Evolutionary conservation across 2,888 invertebrate genomes (phyloP), one percentile per base, ranked within the genome.

Genomic region (Erebia aethiops): DNA sequence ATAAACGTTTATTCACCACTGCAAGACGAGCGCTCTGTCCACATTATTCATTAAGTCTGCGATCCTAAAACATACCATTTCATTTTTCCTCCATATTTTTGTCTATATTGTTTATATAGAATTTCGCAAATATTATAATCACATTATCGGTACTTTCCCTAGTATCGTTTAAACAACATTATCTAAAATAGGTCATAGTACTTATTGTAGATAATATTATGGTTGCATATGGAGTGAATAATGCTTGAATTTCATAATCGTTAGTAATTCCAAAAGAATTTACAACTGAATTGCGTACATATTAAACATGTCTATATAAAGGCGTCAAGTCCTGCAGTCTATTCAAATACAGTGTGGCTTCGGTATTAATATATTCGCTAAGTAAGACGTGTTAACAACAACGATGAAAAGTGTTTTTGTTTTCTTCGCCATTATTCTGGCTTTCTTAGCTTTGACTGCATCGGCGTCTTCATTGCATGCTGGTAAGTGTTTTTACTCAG

Each of bases 321-420:
- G 60, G 60, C 41, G 43, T 60, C 43, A 16, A 41, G 41, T 60
- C 60, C 16, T 43, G 41, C 41, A 60, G 60, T 60, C 4, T 41
- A 58, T 60, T 60, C 60, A n/a, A n/a, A 8, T 1, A 49, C n/a
- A 49, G 13, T 11, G 49, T 14, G 21, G 18, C 41, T 35, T 43
- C 43, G 41, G 26, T 26, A 57, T 26, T 57, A 35, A 4, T 26
- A 57, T 57, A 57, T 26, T 57, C 57, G 26, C 11, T 57, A 35
- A 13, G n/a, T 26, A 26, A 14, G 26, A 35, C 35, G 13, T 58
- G n/a, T 35, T n/a, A 58, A 35, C 1, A 35, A 35, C 35, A 7
- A 54, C 21, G 43, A 68, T 68, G 67, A 68, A 52, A 21, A 14
- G 13, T 41, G 35, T 61, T 52, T 41, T 68, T 18, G 21, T 68